Evolutionary conservation across 2,113 vertebrate species (phyloP), one percentile per base, ranked within the genome.

Genomic region (Phaethon lepturus): DNA sequence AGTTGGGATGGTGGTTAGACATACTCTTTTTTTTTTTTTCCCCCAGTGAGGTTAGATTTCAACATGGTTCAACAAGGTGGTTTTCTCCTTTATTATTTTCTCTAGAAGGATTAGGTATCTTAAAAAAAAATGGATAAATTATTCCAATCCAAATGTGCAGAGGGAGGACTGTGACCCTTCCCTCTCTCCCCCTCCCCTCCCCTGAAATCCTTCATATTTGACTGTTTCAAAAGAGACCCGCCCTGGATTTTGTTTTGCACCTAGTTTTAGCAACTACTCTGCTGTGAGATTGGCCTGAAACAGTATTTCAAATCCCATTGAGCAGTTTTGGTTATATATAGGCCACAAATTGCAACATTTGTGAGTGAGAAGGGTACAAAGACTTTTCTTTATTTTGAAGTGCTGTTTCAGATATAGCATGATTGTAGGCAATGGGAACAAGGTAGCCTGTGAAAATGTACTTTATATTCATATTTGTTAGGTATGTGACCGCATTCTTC

Each of bases 401-500:
- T 40, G 9, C 13, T 85, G 3, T 64, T 86, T 86, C 66, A 68
- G 24, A 24, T 33, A 16, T 10, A 69, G 28, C 1, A 0, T 24
- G 17, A 29, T 14, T 66, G 23, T 58, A 64, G 53, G n/a, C 26
- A 45, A 10, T 44, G 33, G 20, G n/a, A 89, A 47, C 31, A 87
- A 85, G 31, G 45, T 35, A 58, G 25, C 20, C 15, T 35, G 6
- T 81, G 76, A 74, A 88, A 89, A 89, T 14, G 4, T 64, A 7
- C 4, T 2, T 55, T 53, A 11, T 86, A 60, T 95, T 97, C 31
- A 20, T 88, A 64, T 90, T 96, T 97, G 28, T 50, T 80, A 85
- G 49, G 44, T 92, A 78, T 31, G 11, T 88, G 74, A 75, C 80
- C 84, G 28, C 47, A 23, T 64, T 44, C 52, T 74, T 94, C 91